phyloP scores from a whole-genome alignment of 1,140 invertebrate genomes.

The Dermatophagoides farinae region DNA sequence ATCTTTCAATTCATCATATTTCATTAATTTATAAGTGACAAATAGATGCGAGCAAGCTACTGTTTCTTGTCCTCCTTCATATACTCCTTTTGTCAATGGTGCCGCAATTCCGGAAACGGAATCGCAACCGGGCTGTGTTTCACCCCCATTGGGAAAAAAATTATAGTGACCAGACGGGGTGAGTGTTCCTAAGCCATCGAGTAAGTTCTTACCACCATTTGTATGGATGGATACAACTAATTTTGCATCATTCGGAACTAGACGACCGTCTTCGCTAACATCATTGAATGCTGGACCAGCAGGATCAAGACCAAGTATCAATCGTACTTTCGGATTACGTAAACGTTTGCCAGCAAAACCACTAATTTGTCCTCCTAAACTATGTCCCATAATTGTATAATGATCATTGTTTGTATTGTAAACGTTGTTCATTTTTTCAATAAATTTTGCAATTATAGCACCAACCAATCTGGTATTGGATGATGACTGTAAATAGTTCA shows the following conservation, averaged over 20 bases:
- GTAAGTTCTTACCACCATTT: background rate
- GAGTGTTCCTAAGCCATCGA: background rate
- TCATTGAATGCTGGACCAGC: slow-evolving; percentile 68
- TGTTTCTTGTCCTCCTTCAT: background rate
- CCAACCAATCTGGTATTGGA: slow-evolving; percentile 53
- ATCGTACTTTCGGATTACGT: background rate
- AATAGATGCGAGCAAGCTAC: background rate
- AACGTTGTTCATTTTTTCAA: background rate
- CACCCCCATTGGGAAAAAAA: slow-evolving; percentile 1
- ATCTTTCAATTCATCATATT: background rate
- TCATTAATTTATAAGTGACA: background rate
- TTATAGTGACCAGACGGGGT: background rate
- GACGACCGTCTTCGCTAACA: slow-evolving; percentile 45
- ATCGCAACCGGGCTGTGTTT: background rate
- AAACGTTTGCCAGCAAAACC: slow-evolving; percentile 31
- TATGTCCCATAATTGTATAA: background rate
- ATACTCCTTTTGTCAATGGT: background rate
- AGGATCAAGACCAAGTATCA: slow-evolving; percentile 50
- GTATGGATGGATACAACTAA: slow-evolving; percentile 69
- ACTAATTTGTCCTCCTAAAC: background rate
- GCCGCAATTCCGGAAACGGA: background rate
- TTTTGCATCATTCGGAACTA: slow-evolving; percentile 52
- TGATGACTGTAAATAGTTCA: slow-evolving; percentile 45
- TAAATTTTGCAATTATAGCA: slow-evolving; percentile 43
- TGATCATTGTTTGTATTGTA: slow-evolving; percentile 28